Evolutionary conservation across 2,888 invertebrate genomes (phyloP).

Genomic region (Autographa gamma): DNA sequence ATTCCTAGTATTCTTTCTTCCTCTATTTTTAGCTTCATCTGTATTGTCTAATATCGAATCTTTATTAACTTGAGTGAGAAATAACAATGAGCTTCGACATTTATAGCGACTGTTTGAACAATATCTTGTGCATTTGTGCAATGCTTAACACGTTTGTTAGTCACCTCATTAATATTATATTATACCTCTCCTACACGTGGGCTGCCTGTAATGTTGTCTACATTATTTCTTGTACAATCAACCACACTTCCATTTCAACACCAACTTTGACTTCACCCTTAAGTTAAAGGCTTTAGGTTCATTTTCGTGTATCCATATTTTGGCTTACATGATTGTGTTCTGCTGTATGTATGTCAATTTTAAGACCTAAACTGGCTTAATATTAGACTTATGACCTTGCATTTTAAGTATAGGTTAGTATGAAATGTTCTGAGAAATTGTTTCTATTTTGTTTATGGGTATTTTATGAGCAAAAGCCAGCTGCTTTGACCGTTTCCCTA

Average conservation of each 20-base stretch:
- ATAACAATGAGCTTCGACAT: slow-evolving; percentile 21
- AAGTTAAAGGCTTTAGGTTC: not conserved
- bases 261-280: not conserved
- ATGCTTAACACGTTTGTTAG: slow-evolving; percentile 25
- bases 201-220: slow-evolving; percentile 12
- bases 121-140: slow-evolving; percentile 44
- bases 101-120: slow-evolving; percentile 26
- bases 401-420: not conserved
- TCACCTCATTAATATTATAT: slow-evolving; percentile 47
- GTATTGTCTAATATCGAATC: too few relatives aligned
- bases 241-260: not conserved
- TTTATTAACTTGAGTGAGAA: slow-evolving; percentile 2
- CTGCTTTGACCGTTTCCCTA: not conserved
- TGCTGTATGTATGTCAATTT: not conserved
- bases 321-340: not conserved
- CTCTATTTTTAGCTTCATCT: not conserved
- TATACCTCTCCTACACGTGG: slow-evolving; percentile 28
- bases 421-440: not conserved
- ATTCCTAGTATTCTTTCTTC: not conserved
- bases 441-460: not conserved
- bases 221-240: slow-evolving; percentile 17
- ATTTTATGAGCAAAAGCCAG: not conserved
- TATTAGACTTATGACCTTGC: slow-evolving; percentile 5
- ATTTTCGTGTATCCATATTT: not conserved
- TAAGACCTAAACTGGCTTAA: not conserved